A percentile compares a stretch with the other conserved stretches of the same genome.
phyloP scores from a whole-genome alignment of 2,888 invertebrate species.

The Lasioglossum malachurum region DNA sequence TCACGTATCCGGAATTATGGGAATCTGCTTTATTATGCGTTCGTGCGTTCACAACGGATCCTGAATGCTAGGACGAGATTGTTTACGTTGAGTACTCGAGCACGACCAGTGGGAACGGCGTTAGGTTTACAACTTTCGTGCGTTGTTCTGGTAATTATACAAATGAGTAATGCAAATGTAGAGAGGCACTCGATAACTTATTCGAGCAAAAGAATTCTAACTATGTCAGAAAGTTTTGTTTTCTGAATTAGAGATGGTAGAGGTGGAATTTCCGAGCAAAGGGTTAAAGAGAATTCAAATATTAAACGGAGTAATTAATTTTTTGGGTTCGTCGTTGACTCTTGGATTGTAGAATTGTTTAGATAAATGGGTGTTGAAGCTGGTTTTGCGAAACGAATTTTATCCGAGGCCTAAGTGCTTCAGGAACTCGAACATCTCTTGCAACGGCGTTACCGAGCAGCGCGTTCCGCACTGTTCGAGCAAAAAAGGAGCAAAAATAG shows the following conservation, averaged over 20 bases:
- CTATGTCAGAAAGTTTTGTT: too few relatives aligned
- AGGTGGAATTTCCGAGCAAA: too few relatives aligned
- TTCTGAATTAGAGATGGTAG: too few relatives aligned
- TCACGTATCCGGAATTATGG: constrained; percentile 19
- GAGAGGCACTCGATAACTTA: not conserved
- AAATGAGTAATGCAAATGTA: not conserved
- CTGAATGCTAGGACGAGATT: not conserved
- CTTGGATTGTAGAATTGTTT: not conserved
- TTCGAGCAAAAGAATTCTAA: not conserved
- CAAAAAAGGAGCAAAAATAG: constrained; percentile 45
- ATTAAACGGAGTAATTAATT: not conserved
- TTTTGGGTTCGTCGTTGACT: not conserved
- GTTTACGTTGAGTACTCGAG: constrained; percentile 8
- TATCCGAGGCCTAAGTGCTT: not conserved
- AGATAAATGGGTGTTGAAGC: not conserved
- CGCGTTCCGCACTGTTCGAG: not conserved
- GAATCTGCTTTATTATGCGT: not conserved
- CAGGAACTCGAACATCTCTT: not conserved
- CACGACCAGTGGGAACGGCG: not conserved
- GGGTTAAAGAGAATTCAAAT: too few relatives aligned
- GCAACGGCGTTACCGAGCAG: not conserved
- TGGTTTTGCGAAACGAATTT: not conserved
- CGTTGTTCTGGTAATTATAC: not conserved
- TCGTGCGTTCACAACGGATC: not conserved
- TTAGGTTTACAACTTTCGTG: not conserved